phyloP scores from a whole-genome alignment of 2,797 vertebrate genomes.

The Mormyrops boulengeri region DNA sequence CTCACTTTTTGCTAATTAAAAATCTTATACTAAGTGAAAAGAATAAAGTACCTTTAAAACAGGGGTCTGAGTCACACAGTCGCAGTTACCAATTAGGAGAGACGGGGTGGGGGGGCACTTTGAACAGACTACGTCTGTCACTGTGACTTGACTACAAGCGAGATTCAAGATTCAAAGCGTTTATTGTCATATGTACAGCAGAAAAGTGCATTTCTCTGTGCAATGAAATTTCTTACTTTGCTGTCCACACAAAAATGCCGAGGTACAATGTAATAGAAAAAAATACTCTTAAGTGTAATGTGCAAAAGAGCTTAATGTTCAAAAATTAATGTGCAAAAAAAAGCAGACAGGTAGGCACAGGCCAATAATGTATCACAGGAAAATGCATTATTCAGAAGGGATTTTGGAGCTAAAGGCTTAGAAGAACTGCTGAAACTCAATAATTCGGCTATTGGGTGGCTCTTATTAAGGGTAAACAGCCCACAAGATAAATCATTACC shows the following conservation, averaged over 20 bases:
- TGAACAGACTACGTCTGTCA: background rate
- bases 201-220: too few species aligned
- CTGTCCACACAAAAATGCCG: too few species aligned
- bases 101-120: background rate
- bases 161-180: too few species aligned
- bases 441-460: background rate
- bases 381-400: background rate
- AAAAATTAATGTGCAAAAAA: too few species aligned
- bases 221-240: too few species aligned
- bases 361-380: background rate
- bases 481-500: background rate
- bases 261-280: too few species aligned
- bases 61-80: background rate
- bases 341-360: background rate
- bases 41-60: background rate
- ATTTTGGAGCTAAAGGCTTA: background rate
- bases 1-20: background rate
- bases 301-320: too few species aligned
- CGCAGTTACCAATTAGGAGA: background rate
- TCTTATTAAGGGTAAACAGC: background rate
- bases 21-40: background rate
- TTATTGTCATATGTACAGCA: too few species aligned
- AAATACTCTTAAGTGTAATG: too few species aligned
- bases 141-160: background rate
- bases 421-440: background rate